A percentile compares a stretch with the other conserved stretches of the same genome.
Conservation (phyloP, 92 coral and sea anemone genomes). For the Siderastrea siderea region DNA sequence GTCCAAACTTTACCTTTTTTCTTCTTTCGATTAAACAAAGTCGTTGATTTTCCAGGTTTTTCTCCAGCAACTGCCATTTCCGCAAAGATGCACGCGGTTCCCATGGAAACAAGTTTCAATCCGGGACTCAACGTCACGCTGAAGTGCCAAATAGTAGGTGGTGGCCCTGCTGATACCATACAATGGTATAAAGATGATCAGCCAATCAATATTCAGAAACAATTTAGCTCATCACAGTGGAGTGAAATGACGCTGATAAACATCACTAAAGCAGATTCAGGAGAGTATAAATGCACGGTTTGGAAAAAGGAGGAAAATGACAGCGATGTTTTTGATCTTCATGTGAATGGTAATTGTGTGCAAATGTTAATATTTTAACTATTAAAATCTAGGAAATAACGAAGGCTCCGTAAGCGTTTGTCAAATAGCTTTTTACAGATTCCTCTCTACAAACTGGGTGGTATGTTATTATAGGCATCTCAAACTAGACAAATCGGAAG, state of each 20-base stretch:
- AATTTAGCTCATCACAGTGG: not conserved
- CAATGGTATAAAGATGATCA: constrained; percentile 26
- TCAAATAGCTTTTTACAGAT: no score
- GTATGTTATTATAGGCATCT: no score
- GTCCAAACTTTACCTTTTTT: not conserved
- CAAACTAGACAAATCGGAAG: no score
- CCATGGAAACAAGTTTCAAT: constrained; percentile 3
- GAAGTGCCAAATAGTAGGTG: constrained; percentile 4
- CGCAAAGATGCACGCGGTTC: constrained; percentile 18
- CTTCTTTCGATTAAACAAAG: not conserved
- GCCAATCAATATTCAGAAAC: not conserved
- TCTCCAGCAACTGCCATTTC: constrained; percentile 7
- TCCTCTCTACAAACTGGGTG: no score
- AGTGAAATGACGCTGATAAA: constrained; percentile 2
- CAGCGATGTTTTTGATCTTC: constrained; percentile 19
- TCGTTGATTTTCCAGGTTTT: not conserved
- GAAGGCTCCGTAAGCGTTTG: no score
- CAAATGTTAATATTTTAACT: not conserved
- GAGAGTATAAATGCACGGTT: constrained; percentile 20
- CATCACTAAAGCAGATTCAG: constrained; percentile 6
- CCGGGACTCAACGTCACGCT: constrained; percentile 39
- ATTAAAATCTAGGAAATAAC: no score
- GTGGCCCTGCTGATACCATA: constrained; percentile 30
- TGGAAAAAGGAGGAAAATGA: not conserved
- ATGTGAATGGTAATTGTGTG: constrained; percentile 8